These are phyloP conservation scores for Andrena bucephala DNA, from an alignment of 2,888 invertebrate genomes.

Conservation along the genomic window DNA sequence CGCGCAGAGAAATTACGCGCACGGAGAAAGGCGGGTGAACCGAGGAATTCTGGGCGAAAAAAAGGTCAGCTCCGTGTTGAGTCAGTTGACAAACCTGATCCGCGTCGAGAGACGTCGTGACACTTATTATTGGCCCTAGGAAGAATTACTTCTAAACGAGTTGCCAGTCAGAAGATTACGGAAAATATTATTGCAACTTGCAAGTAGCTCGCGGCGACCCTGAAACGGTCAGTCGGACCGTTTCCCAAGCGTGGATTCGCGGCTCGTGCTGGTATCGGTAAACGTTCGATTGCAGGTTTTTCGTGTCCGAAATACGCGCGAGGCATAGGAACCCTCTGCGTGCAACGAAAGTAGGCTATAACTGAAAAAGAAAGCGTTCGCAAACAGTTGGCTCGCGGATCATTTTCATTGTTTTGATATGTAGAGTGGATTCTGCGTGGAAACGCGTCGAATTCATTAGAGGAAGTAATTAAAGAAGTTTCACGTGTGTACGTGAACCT, in stretches of 20 bases:
- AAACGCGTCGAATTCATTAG: conserved; percentile 37
- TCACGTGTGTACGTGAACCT: neutral
- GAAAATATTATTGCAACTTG: no score
- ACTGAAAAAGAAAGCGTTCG: conserved; percentile 57
- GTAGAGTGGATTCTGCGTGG: conserved; percentile 23
- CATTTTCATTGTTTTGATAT: conserved; percentile 50
- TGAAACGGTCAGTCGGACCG: neutral
- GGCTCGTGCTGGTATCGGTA: neutral
- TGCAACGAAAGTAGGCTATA: conserved; percentile 50
- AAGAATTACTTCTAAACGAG: neutral
- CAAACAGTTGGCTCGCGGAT: conserved; percentile 8
- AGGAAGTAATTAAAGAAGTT: conserved; percentile 15
- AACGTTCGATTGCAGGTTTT: neutral
- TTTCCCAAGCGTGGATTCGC: neutral
- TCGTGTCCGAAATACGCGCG: conserved; percentile 15
- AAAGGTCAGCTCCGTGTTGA: conserved; percentile 52
- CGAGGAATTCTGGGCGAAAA: conserved; percentile 28
- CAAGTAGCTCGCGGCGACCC: no score
- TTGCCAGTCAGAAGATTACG: neutral
- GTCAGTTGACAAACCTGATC: conserved; percentile 21
- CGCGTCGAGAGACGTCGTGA: conserved; percentile 9
- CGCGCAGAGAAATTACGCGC: conserved; percentile 53
- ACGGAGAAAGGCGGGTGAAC: conserved; percentile 50
- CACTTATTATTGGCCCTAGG: neutral
- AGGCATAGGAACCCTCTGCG: neutral